phyloP scores from a whole-genome alignment of 2,113 vertebrate genomes.

The Shinisaurus crocodilurus region DNA sequence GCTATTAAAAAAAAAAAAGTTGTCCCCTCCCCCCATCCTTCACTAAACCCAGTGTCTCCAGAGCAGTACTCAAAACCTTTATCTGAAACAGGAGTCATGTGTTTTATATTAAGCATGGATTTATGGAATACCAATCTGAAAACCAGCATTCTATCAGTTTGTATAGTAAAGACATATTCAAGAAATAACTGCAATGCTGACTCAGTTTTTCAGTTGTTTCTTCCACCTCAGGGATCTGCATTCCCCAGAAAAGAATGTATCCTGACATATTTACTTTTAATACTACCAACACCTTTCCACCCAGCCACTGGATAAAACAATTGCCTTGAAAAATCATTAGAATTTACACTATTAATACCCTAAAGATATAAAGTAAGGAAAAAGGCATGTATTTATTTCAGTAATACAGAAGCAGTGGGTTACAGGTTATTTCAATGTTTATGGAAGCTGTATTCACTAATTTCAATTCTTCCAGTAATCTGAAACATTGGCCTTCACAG shows the following conservation, averaged over 20 bases:
- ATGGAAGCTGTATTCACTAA: neutral
- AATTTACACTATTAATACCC: neutral
- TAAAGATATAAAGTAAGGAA: slow-evolving; percentile 13
- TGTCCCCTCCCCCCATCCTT: neutral
- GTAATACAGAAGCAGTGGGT: neutral
- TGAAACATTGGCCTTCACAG: fast-evolving
- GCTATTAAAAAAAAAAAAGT: neutral
- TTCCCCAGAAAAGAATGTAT: neutral
- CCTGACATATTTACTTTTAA: neutral
- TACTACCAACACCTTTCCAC: neutral
- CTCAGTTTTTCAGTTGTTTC: neutral
- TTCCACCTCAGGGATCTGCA: neutral
- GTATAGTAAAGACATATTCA: neutral
- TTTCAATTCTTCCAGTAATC: neutral
- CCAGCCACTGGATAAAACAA: too few relatives aligned
- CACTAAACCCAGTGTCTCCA: neutral
- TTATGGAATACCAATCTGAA: neutral
- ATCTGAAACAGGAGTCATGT: neutral
- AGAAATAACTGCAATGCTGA: neutral
- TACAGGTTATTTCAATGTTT: neutral
- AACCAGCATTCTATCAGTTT: neutral
- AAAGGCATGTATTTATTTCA: neutral
- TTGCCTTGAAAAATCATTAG: neutral
- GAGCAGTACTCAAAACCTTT: neutral
- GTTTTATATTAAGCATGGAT: neutral